Evolutionary conservation across 2,888 invertebrate species (phyloP).

Genomic region (Galerucella calmariensis): DNA sequence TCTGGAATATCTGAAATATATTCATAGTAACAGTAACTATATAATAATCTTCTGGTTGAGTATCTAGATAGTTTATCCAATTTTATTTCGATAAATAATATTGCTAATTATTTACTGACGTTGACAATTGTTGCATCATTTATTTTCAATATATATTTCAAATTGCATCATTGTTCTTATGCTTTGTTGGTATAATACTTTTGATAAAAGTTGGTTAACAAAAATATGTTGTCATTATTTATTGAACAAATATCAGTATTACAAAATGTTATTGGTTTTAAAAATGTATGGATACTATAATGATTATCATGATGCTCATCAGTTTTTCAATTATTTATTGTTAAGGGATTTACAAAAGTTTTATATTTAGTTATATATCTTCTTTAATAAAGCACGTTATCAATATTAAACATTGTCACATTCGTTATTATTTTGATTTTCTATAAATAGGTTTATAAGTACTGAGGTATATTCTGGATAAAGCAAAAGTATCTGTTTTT

Average conservation of each 20-base stretch:
- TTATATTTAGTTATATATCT: no score
- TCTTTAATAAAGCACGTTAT: no score
- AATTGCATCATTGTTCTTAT: conserved; percentile 1
- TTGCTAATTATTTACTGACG: background rate
- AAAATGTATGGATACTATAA: background rate
- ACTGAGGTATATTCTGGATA: no score
- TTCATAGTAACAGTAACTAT: background rate
- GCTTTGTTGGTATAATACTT: background rate
- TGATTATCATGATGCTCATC: no score
- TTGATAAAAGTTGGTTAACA: conserved; percentile 7
- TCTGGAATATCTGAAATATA: background rate
- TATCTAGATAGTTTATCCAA: background rate
- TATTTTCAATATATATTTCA: background rate
- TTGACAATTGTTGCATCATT: conserved; percentile 2
- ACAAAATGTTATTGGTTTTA: background rate
- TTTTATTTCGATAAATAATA: background rate
- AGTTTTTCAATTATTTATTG: background rate
- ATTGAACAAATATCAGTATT: background rate
- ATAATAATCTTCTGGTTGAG: background rate
- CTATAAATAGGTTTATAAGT: no score
- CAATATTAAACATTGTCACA: no score
- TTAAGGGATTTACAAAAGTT: no score
- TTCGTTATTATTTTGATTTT: no score
- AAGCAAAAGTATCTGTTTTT: no score
- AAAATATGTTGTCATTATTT: background rate